Conservation (phyloP, 1,140 invertebrate genomes). For the Eriosoma lanigerum region DNA sequence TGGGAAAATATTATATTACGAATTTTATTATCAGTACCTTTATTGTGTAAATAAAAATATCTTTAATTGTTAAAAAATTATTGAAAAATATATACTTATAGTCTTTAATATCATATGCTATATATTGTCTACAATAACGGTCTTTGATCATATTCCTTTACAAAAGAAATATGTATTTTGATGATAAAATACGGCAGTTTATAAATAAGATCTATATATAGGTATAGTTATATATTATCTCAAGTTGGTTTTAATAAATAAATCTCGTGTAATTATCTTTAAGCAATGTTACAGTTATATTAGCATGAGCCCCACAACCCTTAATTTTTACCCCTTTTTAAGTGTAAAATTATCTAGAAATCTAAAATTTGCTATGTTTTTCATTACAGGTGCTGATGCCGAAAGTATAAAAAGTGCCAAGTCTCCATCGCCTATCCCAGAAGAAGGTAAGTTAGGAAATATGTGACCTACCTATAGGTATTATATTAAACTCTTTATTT, state of each 20-base stretch:
- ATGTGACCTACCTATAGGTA: not conserved
- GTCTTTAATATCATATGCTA: not conserved
- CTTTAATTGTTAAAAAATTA: not conserved
- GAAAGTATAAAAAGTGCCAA: conserved; percentile 34
- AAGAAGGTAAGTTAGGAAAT: conserved; percentile 21
- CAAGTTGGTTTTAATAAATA: conserved; percentile 13
- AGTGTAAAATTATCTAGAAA: not conserved
- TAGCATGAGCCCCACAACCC: conserved; percentile 34
- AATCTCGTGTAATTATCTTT: not conserved
- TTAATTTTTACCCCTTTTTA: not conserved
- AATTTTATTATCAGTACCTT: not conserved
- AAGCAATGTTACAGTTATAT: not conserved
- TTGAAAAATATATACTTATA: not conserved
- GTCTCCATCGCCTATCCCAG: conserved; percentile 31
- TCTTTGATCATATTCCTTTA: conserved; percentile 18
- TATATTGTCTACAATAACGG: conserved; percentile 11
- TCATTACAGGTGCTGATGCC: conserved; percentile 32
- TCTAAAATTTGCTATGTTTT: not conserved
- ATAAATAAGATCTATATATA: conserved; percentile 14
- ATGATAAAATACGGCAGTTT: not conserved
- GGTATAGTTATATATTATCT: conserved; percentile 37
- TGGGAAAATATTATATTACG: not conserved
- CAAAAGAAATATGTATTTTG: not conserved
- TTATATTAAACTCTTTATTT: too few relatives aligned
- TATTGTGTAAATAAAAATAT: not conserved